A percentile compares a stretch with the other conserved stretches of the same genome.
phyloP scores from a whole-genome alignment of 2,113 vertebrate genomes.

The Otolemur garnettii region DNA sequence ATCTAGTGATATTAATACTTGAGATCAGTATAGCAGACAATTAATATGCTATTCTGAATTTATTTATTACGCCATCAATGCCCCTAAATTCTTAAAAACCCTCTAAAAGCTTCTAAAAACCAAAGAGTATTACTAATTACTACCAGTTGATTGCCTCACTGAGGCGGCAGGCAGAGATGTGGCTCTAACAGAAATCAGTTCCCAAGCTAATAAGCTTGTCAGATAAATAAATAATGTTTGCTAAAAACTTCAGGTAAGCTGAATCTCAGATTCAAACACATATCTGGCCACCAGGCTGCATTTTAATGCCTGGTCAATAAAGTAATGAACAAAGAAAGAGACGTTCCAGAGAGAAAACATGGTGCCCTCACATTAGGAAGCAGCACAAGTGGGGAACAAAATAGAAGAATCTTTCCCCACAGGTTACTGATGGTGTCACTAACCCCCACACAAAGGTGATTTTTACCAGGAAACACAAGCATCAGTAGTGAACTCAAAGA shows the following conservation, averaged over 20 bases:
- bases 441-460: neutral
- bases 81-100: neutral
- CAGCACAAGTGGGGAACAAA: neutral
- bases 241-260: constrained; percentile 19
- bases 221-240: neutral
- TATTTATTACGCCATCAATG: neutral
- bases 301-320: neutral
- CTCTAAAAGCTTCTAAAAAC: neutral
- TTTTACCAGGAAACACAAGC: neutral
- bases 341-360: neutral
- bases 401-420: neutral
- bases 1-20: neutral
- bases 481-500: neutral
- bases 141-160: neutral
- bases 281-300: neutral
- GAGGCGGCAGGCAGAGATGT: neutral
- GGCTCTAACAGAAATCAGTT: neutral
- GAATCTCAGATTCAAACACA: neutral
- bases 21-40: neutral
- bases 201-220: neutral
- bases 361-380: neutral
- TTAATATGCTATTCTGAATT: neutral
- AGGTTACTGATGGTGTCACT: neutral
- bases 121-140: neutral
- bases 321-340: neutral